Conservation (phyloP, 2,888 invertebrate genomes). For the Tenthredo notha region DNA sequence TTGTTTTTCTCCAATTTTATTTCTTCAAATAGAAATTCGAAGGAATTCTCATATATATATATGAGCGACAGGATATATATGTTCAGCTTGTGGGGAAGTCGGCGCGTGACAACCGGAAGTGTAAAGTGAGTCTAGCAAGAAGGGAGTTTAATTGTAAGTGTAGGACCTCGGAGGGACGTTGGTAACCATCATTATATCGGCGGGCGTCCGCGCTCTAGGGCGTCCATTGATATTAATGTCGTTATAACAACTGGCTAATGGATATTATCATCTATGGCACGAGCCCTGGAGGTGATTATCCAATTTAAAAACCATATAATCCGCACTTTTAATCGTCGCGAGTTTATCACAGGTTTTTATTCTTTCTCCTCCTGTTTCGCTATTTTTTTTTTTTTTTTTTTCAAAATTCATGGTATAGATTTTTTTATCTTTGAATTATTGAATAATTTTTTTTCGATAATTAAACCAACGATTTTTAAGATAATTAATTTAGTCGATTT, state of each 20-base stretch:
- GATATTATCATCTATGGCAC: constrained; percentile 67
- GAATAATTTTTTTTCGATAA: too few relatives aligned
- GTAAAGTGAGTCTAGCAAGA: constrained; percentile 13
- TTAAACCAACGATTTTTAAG: not conserved
- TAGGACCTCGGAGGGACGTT: not conserved
- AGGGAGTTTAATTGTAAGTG: constrained; percentile 35
- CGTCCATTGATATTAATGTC: constrained; percentile 70
- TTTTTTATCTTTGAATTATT: too few relatives aligned
- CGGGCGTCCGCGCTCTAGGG: constrained; percentile 33
- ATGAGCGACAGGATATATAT: too few relatives aligned
- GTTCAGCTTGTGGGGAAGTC: not conserved
- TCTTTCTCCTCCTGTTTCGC: not conserved
- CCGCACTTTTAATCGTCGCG: constrained; percentile 26
- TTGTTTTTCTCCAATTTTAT: too few relatives aligned
- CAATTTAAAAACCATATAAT: constrained; percentile 61
- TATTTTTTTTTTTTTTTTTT: too few relatives aligned
- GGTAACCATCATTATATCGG: constrained; percentile 8
- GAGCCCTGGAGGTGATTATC: constrained; percentile 67
- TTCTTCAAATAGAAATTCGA: too few relatives aligned
- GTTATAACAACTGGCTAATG: constrained; percentile 63
- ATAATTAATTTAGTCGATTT: not conserved
- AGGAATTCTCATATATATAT: too few relatives aligned
- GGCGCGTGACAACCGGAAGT: constrained; percentile 46
- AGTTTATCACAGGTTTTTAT: not conserved
- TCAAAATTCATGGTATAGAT: too few relatives aligned